Evolutionary conservation across 2,888 invertebrate genomes (phyloP), one percentile per base, ranked within the genome.

Genomic region (Ephialtes manifestator): DNA sequence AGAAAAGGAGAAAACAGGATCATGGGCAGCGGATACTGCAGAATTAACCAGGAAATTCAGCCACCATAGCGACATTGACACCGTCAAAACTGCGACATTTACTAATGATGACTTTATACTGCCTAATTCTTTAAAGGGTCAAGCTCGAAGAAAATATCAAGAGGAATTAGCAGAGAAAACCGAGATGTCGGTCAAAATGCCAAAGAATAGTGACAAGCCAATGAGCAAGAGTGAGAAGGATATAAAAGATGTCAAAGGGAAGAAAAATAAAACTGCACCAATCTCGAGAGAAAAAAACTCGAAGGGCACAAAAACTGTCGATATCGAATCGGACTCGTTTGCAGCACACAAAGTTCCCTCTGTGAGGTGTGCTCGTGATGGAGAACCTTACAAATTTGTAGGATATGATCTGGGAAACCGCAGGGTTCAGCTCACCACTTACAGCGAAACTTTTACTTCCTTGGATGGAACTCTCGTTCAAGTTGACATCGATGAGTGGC

Each of bases 341-440:
- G 79, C 83, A 13, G 78, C 10, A 24, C 81, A 81, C 35, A 83
- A 89, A 79, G 43, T 72, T 58, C 65, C 85, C 39, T 77, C 81
- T 11, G 31, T 76, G 24, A 55, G 80, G 11, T 86, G 67, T 20
- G 81, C 78, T 15, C 78, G 76, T 11, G 87, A 87, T 3, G 88
- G 74, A 7, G 85, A 87, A 20, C 68, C 87, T 65, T 87, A 85
- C 39, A 88, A 90, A 72, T 92, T 93, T 78, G 58, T 91, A 13
- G 93, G 92, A 11, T 94, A 93, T 67, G 92, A 93, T 83, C 87
- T 94, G 4, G 93, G 91, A 13, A 65, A 84, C 28, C 89, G 88
- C 2, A 86, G 91, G 53, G 87, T 93, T 46, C 91, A 93, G 71
- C 82, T 92, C 10, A 88, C 87, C 68, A 88, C 88, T 70, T 55